These are phyloP conservation scores for Arbacia lixula DNA, from an alignment of 53 echinoderm and acorn worm genomes.

Conservation along the genomic window DNA sequence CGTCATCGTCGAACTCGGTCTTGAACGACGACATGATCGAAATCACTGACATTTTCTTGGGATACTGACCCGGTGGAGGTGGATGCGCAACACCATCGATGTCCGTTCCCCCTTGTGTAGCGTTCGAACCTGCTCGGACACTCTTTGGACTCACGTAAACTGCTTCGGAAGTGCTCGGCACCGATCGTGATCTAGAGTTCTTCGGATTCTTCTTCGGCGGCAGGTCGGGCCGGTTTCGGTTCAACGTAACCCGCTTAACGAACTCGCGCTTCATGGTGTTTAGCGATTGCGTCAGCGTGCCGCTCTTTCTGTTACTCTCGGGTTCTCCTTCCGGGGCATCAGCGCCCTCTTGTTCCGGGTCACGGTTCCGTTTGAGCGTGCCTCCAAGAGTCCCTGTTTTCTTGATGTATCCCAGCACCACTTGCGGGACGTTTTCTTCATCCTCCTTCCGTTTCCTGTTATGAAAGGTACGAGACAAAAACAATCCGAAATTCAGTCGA, in stretches of 20 bases:
- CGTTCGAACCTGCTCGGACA: conserved; percentile 1
- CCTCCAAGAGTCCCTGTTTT: conserved; percentile 28
- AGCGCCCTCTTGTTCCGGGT: conserved; percentile 4
- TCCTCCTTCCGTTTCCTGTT: conserved; percentile 26
- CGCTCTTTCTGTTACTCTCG: neutral
- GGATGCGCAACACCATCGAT: neutral
- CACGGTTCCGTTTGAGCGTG: conserved; percentile 20
- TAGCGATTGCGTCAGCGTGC: conserved; percentile 32
- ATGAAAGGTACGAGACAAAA: too few species aligned
- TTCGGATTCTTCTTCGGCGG: conserved; percentile 56
- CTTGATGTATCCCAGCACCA: conserved; percentile 45
- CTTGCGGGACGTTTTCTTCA: conserved; percentile 35
- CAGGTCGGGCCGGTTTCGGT: conserved; percentile 30
- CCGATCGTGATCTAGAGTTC: conserved; percentile 8
- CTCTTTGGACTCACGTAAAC: conserved; percentile 6
- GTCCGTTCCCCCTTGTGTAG: neutral
- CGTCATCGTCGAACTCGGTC: conserved; percentile 32
- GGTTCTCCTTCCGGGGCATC: conserved; percentile 38
- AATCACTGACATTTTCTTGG: neutral
- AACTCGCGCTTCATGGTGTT: conserved; percentile 26
- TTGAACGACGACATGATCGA: conserved; percentile 1
- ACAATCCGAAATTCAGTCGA: too few species aligned
- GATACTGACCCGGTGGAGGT: neutral
- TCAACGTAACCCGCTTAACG: conserved; percentile 38
- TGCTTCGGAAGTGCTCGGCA: neutral